A percentile compares a stretch with the other conserved stretches of the same genome.
phyloP scores from a whole-genome alignment of 1,140 invertebrate species.

The Anoplophora glabripennis region DNA sequence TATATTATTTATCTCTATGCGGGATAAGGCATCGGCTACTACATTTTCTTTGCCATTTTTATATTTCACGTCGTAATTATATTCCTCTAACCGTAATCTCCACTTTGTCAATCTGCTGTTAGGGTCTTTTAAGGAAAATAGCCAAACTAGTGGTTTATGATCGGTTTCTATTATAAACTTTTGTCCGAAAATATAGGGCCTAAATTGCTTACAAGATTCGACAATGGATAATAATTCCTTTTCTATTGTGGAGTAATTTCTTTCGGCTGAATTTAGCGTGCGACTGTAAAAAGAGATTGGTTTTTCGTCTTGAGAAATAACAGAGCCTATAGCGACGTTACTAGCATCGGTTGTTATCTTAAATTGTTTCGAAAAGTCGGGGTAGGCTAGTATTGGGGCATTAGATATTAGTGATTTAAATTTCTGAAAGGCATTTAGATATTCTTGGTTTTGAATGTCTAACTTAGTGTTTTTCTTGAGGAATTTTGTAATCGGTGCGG shows the following conservation, averaged over 20 bases:
- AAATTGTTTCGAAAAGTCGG: slow-evolving; percentile 35
- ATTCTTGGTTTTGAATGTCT: not conserved
- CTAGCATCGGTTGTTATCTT: slow-evolving; percentile 20
- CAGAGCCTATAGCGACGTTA: too few species aligned
- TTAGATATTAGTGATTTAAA: slow-evolving; percentile 14
- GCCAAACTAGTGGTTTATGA: slow-evolving; percentile 47
- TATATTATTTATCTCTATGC: too few species aligned
- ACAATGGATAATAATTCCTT: slow-evolving; percentile 14
- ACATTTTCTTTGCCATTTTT: not conserved
- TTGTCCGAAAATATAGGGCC: not conserved
- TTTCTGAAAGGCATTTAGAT: not conserved
- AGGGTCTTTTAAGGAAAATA: slow-evolving; percentile 49
- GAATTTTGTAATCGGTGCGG: slow-evolving; percentile 8
- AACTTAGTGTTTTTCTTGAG: slow-evolving; percentile 20
- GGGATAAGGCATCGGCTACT: too few species aligned
- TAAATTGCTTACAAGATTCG: slow-evolving; percentile 6
- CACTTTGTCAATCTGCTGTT: slow-evolving; percentile 34
- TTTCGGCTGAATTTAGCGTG: too few species aligned
- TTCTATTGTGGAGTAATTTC: not conserved
- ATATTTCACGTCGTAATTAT: too few species aligned
- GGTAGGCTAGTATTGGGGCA: slow-evolving; percentile 27
- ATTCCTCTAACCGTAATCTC: slow-evolving; percentile 6
- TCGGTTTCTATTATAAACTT: not conserved
- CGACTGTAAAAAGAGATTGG: not conserved
- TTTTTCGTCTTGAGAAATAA: too few species aligned